phyloP scores from a whole-genome alignment of 2,797 vertebrate genomes.

The Tragopan temminckii region DNA sequence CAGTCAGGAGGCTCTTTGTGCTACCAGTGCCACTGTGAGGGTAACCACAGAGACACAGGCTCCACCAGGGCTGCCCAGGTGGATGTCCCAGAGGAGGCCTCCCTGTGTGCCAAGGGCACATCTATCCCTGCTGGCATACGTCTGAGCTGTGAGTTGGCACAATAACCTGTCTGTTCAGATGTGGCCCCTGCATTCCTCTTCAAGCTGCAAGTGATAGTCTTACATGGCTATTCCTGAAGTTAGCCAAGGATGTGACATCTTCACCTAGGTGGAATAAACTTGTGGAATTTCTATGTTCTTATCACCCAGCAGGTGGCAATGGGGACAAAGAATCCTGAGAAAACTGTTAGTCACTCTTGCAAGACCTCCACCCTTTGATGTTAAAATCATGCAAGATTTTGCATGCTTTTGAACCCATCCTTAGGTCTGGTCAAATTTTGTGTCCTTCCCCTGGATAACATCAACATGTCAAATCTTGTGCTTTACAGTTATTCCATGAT shows the following conservation, averaged over 20 bases:
- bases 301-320: neutral
- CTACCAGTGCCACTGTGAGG: rapidly evolving
- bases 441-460: neutral
- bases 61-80: rapidly evolving
- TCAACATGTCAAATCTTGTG: neutral
- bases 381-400: neutral
- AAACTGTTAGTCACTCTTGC: neutral
- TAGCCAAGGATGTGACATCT: rapidly evolving
- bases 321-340: neutral
- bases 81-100: rapidly evolving
- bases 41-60: neutral
- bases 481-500: neutral
- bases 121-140: neutral
- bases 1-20: neutral
- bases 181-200: neutral
- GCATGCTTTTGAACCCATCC: neutral
- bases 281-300: neutral
- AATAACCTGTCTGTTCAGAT: neutral
- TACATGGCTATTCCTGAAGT: neutral
- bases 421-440: neutral
- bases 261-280: neutral
- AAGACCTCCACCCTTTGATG: neutral
- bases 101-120: rapidly evolving
- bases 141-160: rapidly evolving
- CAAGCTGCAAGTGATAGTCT: neutral